These are phyloP conservation scores for Epizoanthus stellaris DNA, from an alignment of 92 coral and sea anemone genomes.

Conservation along the genomic window DNA sequence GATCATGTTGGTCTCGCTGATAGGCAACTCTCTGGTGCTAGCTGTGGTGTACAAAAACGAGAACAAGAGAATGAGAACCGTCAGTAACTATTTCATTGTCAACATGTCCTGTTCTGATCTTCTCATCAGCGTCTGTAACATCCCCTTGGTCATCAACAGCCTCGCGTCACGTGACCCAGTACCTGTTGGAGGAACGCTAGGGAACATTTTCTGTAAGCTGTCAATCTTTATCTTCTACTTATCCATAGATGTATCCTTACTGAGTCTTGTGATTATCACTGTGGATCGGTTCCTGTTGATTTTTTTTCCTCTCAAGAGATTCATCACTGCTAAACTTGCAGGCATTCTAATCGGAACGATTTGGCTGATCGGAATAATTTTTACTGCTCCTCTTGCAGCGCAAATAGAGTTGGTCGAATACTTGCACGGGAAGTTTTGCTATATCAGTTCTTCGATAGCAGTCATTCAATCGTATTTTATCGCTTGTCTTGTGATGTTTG, in stretches of 20 bases:
- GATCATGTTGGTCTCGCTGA: background rate
- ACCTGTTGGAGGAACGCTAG: slow-evolving; percentile 53
- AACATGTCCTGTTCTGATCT: no score
- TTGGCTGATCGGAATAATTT: slow-evolving; percentile 48
- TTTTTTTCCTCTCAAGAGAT: slow-evolving; percentile 53
- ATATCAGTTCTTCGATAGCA: background rate
- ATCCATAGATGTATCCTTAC: slow-evolving; percentile 53
- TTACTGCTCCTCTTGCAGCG: slow-evolving; percentile 44
- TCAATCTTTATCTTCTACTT: slow-evolving; percentile 30
- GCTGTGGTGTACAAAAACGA: no score
- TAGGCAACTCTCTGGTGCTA: background rate
- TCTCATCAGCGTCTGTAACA: no score
- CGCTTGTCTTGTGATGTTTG: no score
- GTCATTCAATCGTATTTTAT: background rate
- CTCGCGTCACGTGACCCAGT: background rate
- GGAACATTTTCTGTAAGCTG: slow-evolving; percentile 49
- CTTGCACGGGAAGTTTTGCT: background rate
- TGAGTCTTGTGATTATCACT: slow-evolving; percentile 53
- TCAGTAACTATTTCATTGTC: no score
- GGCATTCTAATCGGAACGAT: slow-evolving; percentile 16
- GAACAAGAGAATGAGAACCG: no score
- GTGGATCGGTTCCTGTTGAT: slow-evolving; percentile 68
- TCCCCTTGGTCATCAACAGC: no score
- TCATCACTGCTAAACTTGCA: slow-evolving; percentile 34
- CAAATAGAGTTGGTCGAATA: background rate